A percentile compares a stretch with the other conserved stretches of the same genome.
These are phyloP conservation scores for Cichlasoma orientale DNA, from an alignment of 2,797 vertebrate genomes.

Conservation along the genomic window DNA sequence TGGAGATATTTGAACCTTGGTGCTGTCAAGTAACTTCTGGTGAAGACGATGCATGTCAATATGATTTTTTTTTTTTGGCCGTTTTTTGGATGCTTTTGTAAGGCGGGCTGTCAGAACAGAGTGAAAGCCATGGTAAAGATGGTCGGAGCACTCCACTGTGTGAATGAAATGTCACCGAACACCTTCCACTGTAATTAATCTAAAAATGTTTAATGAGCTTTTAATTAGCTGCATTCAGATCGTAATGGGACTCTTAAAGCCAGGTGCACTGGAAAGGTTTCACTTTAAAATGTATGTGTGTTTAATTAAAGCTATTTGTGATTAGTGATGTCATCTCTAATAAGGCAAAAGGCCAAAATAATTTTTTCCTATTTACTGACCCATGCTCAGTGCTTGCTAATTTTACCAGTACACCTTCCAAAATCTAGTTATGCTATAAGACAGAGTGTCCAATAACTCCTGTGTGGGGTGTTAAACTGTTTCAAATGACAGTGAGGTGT, in stretches of 20 bases:
- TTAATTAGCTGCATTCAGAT: slow-evolving; percentile 21
- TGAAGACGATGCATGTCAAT: too few relatives aligned
- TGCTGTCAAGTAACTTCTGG: too few relatives aligned
- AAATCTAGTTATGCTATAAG: not conserved
- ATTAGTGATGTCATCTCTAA: not conserved
- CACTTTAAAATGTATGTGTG: not conserved
- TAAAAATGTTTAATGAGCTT: slow-evolving; percentile 1
- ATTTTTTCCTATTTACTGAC: not conserved
- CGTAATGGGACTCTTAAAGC: not conserved
- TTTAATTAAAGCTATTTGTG: slow-evolving; percentile 15
- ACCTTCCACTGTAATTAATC: not conserved
- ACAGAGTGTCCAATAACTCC: not conserved
- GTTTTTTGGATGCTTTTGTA: not conserved
- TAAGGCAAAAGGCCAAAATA: not conserved
- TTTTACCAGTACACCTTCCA: not conserved
- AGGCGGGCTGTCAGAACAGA: not conserved
- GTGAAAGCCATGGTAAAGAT: not conserved
- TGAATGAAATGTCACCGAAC: not conserved
- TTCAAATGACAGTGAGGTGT: slow-evolving; percentile 18
- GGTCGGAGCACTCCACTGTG: not conserved
- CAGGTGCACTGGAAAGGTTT: slow-evolving; percentile 2
- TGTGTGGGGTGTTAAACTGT: not conserved
- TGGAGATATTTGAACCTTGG: too few relatives aligned
- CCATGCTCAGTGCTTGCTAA: not conserved
- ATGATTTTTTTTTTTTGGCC: not conserved